Percentiles rank a stretch among this genome's conserved stretches.
Conservation (phyloP, 2,113 vertebrate genomes). For the pig (Sus scrofa) region T2T-Sscrofa CM000819.6:24888501-24889000, state of each 20-base stretch:
- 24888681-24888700: background rate
- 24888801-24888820: background rate
- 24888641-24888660: background rate
- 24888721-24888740: background rate
- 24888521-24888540: background rate
- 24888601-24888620: background rate
- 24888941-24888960: too few relatives aligned
- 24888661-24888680: background rate
- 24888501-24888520: background rate
- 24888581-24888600: background rate
- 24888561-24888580: background rate
- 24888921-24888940: background rate
- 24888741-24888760: background rate
- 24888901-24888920: background rate
- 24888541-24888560: background rate
- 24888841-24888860: background rate
- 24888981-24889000: too few relatives aligned
- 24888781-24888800: background rate
- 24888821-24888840: background rate
- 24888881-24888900: too few relatives aligned
- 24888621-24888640: background rate
- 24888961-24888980: too few relatives aligned
- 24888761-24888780: background rate
- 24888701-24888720: background rate
- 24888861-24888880: background rate